Evolutionary conservation across 2,888 invertebrate genomes (phyloP).

Genomic region (Margaritifera margaritifera): DNA sequence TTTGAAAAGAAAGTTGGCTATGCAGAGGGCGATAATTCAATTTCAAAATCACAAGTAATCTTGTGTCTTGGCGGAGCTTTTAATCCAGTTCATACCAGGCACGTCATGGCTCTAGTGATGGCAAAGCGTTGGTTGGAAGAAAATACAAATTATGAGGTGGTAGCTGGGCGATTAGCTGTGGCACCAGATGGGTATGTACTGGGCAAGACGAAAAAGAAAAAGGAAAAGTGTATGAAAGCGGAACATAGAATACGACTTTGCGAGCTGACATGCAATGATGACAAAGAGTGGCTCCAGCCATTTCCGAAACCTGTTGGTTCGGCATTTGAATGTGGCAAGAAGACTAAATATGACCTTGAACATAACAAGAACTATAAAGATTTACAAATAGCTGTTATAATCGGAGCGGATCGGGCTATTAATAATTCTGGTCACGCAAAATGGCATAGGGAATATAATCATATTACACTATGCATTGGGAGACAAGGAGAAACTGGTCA

Average conservation of each 20-base stretch:
- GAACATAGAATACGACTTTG: constrained; percentile 33
- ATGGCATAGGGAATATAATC: constrained; percentile 22
- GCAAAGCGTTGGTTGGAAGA: constrained; percentile 30
- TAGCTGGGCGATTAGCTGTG: constrained; percentile 32
- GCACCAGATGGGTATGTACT: constrained; percentile 36
- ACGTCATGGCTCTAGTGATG: constrained; percentile 26
- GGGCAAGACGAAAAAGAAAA: constrained; percentile 18
- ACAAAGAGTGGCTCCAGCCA: constrained; percentile 24
- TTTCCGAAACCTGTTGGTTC: constrained; percentile 28
- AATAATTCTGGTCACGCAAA: constrained; percentile 25
- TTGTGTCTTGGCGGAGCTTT: constrained; percentile 36
- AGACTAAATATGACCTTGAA: constrained; percentile 12
- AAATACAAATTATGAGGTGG: constrained; percentile 28
- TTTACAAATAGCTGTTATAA: constrained; percentile 20
- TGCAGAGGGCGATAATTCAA: no score
- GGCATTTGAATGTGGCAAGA: constrained; percentile 27
- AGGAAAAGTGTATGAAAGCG: constrained; percentile 26
- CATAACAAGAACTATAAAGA: not conserved
- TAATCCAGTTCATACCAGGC: constrained; percentile 38
- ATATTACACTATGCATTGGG: constrained; percentile 28
- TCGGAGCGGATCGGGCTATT: constrained; percentile 39
- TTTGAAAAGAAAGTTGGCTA: no score
- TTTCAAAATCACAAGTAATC: constrained; percentile 11
- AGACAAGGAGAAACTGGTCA: constrained; percentile 29
- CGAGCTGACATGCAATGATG: constrained; percentile 24